Evolutionary conservation across 2,888 invertebrate species (phyloP).

Genomic region (Adineta ricciae): DNA sequence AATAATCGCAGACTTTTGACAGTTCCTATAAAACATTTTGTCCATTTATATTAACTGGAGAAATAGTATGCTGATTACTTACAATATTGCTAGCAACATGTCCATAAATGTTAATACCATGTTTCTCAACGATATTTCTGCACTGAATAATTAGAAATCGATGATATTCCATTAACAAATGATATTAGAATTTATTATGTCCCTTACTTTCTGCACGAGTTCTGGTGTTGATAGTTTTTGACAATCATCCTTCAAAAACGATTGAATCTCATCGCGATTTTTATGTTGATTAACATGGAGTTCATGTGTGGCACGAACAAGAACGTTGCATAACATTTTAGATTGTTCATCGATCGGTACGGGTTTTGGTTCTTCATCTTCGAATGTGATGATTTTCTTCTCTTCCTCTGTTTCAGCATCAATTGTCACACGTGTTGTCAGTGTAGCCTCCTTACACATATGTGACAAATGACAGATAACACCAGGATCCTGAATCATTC

Average conservation of each 20-base stretch:
- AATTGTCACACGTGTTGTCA: background rate
- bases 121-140: background rate
- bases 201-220: background rate
- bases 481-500: background rate
- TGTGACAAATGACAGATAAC: background rate
- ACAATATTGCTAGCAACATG: conserved; percentile 19
- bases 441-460: background rate
- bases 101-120: background rate
- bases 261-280: background rate
- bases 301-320: background rate
- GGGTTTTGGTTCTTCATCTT: background rate
- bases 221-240: background rate
- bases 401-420: background rate
- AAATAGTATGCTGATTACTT: background rate
- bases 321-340: background rate
- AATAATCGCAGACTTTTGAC: background rate
- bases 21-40: background rate
- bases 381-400: background rate
- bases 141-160: background rate
- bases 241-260: background rate
- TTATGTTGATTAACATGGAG: background rate
- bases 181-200: background rate
- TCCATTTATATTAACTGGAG: background rate
- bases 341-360: background rate
- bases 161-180: background rate